Evolutionary conservation across 2,797 vertebrate species (phyloP).

Genomic region (Myotis pilosus): DNA sequence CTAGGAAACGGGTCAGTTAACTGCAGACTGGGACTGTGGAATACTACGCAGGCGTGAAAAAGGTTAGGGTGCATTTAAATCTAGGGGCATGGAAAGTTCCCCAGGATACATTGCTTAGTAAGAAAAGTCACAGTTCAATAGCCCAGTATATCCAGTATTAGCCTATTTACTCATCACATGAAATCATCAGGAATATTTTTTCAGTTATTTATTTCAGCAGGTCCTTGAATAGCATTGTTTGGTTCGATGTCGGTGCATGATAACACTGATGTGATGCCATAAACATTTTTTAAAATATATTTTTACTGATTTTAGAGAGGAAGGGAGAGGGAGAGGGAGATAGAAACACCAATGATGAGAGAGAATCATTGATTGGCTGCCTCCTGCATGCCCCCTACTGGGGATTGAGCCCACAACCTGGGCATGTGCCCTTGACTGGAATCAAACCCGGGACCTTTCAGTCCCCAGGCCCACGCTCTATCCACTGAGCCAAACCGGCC

Average conservation of each 20-base stretch:
- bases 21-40: accelerated
- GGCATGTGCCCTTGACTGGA: no score
- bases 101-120: neutral
- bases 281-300: neutral
- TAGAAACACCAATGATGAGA: no score
- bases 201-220: neutral
- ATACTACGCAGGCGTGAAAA: neutral
- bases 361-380: no score
- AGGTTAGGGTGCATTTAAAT: neutral
- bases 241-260: neutral
- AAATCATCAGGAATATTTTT: neutral
- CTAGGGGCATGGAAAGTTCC: neutral
- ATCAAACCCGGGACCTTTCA: no score
- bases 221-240: neutral
- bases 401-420: no score
- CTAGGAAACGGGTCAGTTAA: neutral
- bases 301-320: no score
- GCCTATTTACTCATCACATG: neutral
- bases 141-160: neutral
- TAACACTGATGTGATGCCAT: neutral
- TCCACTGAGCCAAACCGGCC: no score
- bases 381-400: no score
- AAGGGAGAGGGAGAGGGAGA: no score
- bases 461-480: no score
- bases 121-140: neutral